phyloP scores from a whole-genome alignment of 2,888 invertebrate genomes.

The Acrocyrtus sp. region DNA sequence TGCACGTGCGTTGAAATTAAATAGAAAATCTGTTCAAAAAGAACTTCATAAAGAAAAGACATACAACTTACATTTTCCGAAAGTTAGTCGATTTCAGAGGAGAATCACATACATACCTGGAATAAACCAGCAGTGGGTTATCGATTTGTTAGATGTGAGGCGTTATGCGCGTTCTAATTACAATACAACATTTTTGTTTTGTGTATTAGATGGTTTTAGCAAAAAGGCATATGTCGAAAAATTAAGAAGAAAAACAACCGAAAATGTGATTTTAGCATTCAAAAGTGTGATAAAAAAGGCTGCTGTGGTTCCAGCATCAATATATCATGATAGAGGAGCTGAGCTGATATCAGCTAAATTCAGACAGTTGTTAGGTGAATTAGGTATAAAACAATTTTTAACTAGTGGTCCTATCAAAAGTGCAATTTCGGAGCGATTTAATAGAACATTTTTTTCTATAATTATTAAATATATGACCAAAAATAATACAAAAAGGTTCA shows the following conservation, averaged over 20 bases:
- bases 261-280: conserved; percentile 43
- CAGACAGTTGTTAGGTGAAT: not conserved
- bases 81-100: conserved; percentile 20
- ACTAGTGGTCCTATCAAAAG: conserved; percentile 20
- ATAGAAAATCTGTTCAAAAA: not conserved
- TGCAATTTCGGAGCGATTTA: conserved; percentile 11
- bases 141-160: conserved; percentile 49
- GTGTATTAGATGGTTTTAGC: conserved; percentile 54
- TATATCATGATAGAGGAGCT: conserved; percentile 32
- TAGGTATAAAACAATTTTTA: conserved; percentile 11
- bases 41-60: conserved; percentile 55
- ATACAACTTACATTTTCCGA: conserved; percentile 61
- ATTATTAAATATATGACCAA: conserved; percentile 19
- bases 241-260: conserved; percentile 39
- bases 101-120: conserved; percentile 27
- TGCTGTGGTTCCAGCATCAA: conserved; percentile 7
- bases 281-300: conserved; percentile 37
- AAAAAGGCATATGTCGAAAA: conserved; percentile 55
- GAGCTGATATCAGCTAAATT: conserved; percentile 37
- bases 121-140: conserved; percentile 38
- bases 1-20: not conserved
- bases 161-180: conserved; percentile 43
- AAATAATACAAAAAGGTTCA: conserved; percentile 21
- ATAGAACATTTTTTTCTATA: conserved; percentile 21
- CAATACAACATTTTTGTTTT: conserved; percentile 42